Percentiles rank a stretch among this genome's conserved stretches.
These are phyloP conservation scores for Helleia helle DNA, from an alignment of 2,888 invertebrate genomes.

Conservation along the genomic window DNA sequence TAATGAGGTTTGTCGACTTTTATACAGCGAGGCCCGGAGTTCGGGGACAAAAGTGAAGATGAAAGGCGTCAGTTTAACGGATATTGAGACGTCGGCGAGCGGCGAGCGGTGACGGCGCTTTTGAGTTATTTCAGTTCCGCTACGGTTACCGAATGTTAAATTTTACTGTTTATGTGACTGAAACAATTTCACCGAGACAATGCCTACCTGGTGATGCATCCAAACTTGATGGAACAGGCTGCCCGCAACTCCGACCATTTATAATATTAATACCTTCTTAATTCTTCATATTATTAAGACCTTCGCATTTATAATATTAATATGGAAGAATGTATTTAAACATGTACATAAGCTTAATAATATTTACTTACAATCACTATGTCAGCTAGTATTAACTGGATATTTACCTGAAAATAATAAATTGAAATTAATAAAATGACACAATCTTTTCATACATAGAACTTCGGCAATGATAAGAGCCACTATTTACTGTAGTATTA, in stretches of 20 bases:
- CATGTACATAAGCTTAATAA: too few species aligned
- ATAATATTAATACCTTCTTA: too few species aligned
- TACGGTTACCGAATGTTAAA: conserved; percentile 10
- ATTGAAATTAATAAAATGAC: neutral
- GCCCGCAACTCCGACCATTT: too few species aligned
- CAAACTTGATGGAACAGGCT: too few species aligned
- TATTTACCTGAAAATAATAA: neutral
- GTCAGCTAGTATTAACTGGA: neutral
- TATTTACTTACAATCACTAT: neutral
- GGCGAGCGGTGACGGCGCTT: conserved; percentile 28
- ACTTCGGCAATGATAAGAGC: too few species aligned
- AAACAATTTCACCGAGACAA: neutral
- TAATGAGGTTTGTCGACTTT: too few species aligned
- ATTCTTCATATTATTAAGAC: too few species aligned
- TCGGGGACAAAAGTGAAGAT: conserved; percentile 42
- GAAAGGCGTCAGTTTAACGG: conserved; percentile 37
- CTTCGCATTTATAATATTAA: too few species aligned
- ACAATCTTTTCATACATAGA: too few species aligned
- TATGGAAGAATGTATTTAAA: too few species aligned
- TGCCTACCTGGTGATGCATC: too few species aligned
- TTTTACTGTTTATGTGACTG: conserved; percentile 8
- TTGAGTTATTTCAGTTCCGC: conserved; percentile 31
- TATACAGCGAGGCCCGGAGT: neutral
- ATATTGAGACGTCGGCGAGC: conserved; percentile 52
- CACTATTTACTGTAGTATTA: too few species aligned